Percentiles rank a stretch among this genome's conserved stretches.
These are phyloP conservation scores for Psilanteris sp. DNA, from an alignment of 1,140 invertebrate species.

Conservation along the genomic window DNA sequence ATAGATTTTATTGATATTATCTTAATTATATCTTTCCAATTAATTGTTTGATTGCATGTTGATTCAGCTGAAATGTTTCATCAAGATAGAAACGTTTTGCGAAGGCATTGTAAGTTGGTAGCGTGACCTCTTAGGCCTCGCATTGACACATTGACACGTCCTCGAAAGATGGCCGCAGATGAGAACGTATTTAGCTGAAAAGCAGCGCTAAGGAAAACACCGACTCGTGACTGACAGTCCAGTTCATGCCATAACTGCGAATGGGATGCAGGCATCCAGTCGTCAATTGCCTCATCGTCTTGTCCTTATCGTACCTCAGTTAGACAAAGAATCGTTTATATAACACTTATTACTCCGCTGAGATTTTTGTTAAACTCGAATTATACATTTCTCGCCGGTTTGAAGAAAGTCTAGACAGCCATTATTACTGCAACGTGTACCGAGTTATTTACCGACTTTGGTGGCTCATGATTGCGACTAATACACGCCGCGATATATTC, in stretches of 20 bases:
- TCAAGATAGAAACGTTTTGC: constrained; percentile 39
- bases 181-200: constrained; percentile 64
- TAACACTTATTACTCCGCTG: constrained; percentile 56
- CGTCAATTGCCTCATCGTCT: constrained; percentile 56
- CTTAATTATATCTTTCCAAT: constrained; percentile 62
- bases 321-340: constrained; percentile 60
- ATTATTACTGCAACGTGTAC: constrained; percentile 1
- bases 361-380: constrained; percentile 52
- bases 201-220: constrained; percentile 45
- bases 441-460: constrained; percentile 11
- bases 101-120: constrained; percentile 50
- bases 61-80: constrained; percentile 48
- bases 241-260: constrained; percentile 51
- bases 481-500: too few relatives aligned
- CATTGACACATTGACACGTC: constrained; percentile 65
- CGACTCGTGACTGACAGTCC: constrained; percentile 66
- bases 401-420: constrained; percentile 37
- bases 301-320: constrained; percentile 47
- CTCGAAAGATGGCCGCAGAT: constrained; percentile 59
- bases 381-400: constrained; percentile 51
- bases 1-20: constrained; percentile 57
- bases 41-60: constrained; percentile 54
- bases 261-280: constrained; percentile 41
- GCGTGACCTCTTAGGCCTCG: constrained; percentile 53
- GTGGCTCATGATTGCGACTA: not conserved